phyloP scores from a whole-genome alignment of 2,113 vertebrate species.

The Poeciliopsis occidentalis region DNA sequence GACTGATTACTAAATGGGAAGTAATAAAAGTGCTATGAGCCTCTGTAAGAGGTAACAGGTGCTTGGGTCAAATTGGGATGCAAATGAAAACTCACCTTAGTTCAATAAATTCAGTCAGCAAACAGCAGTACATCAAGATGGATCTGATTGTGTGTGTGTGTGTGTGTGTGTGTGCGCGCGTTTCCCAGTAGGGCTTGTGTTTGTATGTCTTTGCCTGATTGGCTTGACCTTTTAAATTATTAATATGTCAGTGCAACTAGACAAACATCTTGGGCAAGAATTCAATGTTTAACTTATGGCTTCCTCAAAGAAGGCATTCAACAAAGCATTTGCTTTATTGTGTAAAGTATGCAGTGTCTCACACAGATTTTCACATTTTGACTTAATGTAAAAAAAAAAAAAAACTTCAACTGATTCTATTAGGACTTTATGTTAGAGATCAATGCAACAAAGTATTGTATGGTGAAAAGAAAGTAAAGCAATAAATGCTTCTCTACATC shows the following conservation, averaged over 20 bases:
- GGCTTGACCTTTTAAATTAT: constrained; percentile 9
- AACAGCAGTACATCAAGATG: constrained; percentile 36
- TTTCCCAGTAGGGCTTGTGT: constrained; percentile 4
- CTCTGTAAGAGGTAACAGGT: constrained; percentile 41
- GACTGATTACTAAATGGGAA: constrained; percentile 40
- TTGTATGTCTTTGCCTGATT: constrained; percentile 18
- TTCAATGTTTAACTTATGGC: background rate
- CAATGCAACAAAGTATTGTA: too few relatives aligned
- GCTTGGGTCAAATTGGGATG: constrained; percentile 54
- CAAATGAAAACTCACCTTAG: constrained; percentile 56
- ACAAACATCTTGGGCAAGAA: background rate
- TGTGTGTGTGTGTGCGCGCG: constrained; percentile 1
- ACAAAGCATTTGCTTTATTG: background rate
- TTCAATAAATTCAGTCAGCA: constrained; percentile 44
- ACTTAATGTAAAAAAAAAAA: too few relatives aligned
- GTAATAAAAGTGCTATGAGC: constrained; percentile 30
- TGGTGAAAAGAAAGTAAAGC: too few relatives aligned
- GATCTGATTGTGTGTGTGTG: constrained; percentile 23
- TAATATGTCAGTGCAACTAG: background rate
- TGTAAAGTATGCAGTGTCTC: background rate
- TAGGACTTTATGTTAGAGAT: too few relatives aligned
- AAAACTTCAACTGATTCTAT: too few relatives aligned
- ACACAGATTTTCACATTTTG: too few relatives aligned
- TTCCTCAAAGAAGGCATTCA: background rate
- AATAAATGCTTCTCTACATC: too few relatives aligned